Base-by-base conservation (phyloP, 2,888 invertebrate species). In the Tuberolachnus salignus region DNA sequence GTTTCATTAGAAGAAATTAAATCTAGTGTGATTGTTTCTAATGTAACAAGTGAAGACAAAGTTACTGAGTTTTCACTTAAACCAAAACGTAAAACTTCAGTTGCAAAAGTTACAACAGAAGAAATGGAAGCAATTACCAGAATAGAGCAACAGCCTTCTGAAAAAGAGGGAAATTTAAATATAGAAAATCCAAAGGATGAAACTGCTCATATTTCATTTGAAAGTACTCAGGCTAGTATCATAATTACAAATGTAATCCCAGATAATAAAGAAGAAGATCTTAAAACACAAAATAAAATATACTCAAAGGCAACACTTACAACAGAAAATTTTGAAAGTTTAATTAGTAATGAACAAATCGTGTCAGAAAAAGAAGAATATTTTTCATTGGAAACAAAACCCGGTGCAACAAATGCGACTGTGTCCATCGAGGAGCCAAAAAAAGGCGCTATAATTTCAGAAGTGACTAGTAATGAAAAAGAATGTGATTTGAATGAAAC, bases 1-100 rank as follows among this genome's bases (percentile, higher is more conserved):
- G 72, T 87, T 10, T 84, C 86, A 71, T 83, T 89, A 81, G 85
- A 84, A 82, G 84, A 84, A 81, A 84, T 83, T 34, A 84, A 83
- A 74, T 84, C 84, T 81, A 84, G 85, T 74, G 81, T 86, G 19
- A 84, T 83, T 11, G 83, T 86, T 11, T 84, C 83, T 26, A 84
- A 87, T 83, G 86, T 89, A 55, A 87, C 88, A 82, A 84, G 88
- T 3, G 87, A 87, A 66, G 89, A 90, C 81, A 88, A 87, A 83
- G 92, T 91, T 85, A 86, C 85, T 59, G 83, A 85, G 49, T 85
- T 91, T 16, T 84, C 86, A 16, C 85, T 8, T 9, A 63, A 46
- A 49, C 85, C 71, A 46, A 67, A 42, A 84, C 42, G 16, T 84
- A 67, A 85, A 85, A 81, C 83, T 69, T 81, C 80, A 2, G 82